Base-by-base conservation (phyloP, 2,797 vertebrate genomes). In the Phataginus tricuspis region DNA sequence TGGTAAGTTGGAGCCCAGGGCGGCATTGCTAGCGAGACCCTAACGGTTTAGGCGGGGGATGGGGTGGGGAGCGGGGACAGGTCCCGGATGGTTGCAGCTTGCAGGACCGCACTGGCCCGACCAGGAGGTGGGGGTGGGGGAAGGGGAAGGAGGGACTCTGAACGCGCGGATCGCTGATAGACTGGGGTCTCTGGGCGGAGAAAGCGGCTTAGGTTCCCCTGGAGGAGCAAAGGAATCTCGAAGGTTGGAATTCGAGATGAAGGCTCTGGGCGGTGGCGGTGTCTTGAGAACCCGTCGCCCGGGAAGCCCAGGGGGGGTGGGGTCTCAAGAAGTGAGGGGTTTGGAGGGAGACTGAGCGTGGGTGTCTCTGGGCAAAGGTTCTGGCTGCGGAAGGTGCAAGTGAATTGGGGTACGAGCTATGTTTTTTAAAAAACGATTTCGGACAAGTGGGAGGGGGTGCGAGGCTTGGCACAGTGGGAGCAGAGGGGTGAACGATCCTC, bases 1-100 rank as follows among this genome's bases (percentile, higher is more conserved):
- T 96, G 97, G 97, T 98, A 97, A 98, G 97, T 98, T 96, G 96
- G 90, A 91, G 55, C 74, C 91, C 79, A 0, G 34, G 59, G 91
- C 75, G 2, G 39, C 91, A 68, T 80, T 39, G 71, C 64, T 68
- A 90, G 83, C 64, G 4, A 94, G 91, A 91, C 89, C 69, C 90
- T 64, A 71, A 55, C 0, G 69, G 63, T 83, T 91, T 68, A 78
- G 79, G 79, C 7, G n/a, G 74, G 79, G 94, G 82, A 29, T 51
- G 93, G 84, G 53, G 25, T 63, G 49, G 75, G 71, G 86, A 95
- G 75, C 59, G 10, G 77, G 85, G 74, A 86, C 69, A 94, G 69
- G 86, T 97, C 91, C 94, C 27, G 85, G 78, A 86, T 92, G 95
- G 91, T 34, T 93, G 95, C 94, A 94, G 90, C 80, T 69, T 82